Conservation (phyloP, 1,140 invertebrate species). For the Popillia japonica region DNA sequence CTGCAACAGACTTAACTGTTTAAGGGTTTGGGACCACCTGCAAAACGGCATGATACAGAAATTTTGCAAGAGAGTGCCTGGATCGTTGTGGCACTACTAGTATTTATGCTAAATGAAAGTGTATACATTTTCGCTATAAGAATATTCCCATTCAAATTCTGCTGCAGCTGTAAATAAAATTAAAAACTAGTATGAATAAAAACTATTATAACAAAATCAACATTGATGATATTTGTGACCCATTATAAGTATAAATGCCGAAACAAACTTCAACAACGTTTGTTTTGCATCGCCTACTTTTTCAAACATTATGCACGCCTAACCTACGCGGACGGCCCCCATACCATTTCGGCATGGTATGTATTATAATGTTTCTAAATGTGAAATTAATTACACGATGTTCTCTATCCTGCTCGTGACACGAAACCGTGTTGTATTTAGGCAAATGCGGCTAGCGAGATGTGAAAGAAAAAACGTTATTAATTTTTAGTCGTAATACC, state of each 20-base stretch:
- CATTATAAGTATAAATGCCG: not conserved
- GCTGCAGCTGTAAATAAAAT: too few species aligned
- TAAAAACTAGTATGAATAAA: too few species aligned
- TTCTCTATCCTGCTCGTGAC: not conserved
- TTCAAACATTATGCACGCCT: constrained; percentile 10
- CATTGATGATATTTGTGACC: too few species aligned
- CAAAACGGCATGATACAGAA: too few species aligned
- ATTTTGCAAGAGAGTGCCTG: too few species aligned
- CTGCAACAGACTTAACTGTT: too few species aligned
- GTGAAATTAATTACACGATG: constrained; percentile 11
- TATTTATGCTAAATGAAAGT: too few species aligned
- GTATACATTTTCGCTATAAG: too few species aligned
- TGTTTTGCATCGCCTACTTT: not conserved
- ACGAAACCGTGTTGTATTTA: not conserved
- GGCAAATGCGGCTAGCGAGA: not conserved
- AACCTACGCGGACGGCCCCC: not conserved
- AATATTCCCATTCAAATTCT: too few species aligned
- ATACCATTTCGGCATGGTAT: not conserved
- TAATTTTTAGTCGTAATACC: not conserved
- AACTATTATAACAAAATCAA: too few species aligned
- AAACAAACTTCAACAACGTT: constrained; percentile 4
- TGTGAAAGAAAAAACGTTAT: not conserved
- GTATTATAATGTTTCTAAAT: not conserved
- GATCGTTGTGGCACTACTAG: too few species aligned
- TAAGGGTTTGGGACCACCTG: too few species aligned